Percentiles rank a stretch among this genome's conserved stretches.
Conservation (phyloP, 2,888 invertebrate species). For the Eupsilia transversa region DNA sequence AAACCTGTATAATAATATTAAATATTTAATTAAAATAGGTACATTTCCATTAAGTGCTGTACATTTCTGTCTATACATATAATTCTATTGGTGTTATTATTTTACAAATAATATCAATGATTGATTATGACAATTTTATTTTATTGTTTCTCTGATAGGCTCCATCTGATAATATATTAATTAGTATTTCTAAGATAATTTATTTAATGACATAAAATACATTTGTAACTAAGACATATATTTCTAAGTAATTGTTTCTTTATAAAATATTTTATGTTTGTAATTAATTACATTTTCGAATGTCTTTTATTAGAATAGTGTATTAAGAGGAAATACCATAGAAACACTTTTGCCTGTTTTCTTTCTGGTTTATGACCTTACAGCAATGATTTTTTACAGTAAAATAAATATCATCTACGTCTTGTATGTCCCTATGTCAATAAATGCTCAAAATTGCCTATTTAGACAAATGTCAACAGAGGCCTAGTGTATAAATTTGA, state of each 20-base stretch:
- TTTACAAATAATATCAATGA: not conserved
- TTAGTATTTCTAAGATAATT: constrained; percentile 3
- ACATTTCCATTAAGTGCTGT: constrained; percentile 10
- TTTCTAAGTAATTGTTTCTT: constrained; percentile 13
- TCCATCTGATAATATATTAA: constrained; percentile 13
- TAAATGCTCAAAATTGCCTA: no score
- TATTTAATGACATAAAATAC: not conserved
- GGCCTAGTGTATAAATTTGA: no score
- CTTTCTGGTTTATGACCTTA: no score
- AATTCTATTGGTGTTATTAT: constrained; percentile 14
- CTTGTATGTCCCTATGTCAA: no score
- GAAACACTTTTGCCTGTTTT: no score
- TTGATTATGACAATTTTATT: constrained; percentile 1
- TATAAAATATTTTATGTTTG: not conserved
- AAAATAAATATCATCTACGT: no score
- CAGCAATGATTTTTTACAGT: no score
- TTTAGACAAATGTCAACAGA: no score
- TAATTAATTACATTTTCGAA: constrained; percentile 1
- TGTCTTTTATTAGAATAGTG: constrained; percentile 29
- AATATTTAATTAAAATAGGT: constrained; percentile 19
- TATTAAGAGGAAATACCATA: no score
- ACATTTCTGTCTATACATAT: not conserved
- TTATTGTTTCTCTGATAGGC: constrained; percentile 5
- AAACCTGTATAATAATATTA: no score
- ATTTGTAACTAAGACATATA: not conserved